Evolutionary conservation across 2,888 invertebrate genomes (phyloP).

Genomic region (Hyposoter dolosus): DNA sequence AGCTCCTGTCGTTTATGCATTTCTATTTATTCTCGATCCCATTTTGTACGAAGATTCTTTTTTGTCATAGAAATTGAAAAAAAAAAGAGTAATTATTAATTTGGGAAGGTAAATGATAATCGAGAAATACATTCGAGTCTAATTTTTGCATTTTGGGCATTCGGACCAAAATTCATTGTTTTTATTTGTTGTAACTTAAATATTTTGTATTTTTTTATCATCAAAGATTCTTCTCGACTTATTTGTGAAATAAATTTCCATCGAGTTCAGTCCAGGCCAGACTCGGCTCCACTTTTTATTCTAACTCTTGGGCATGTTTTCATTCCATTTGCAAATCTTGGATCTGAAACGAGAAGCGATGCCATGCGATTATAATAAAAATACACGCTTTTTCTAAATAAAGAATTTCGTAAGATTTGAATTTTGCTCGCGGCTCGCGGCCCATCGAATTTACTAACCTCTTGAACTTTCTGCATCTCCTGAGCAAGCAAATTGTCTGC

Average conservation of each 20-base stretch:
- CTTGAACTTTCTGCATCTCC: slow-evolving; percentile 92
- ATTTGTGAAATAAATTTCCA: neutral
- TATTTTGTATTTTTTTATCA: neutral
- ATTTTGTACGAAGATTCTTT: neutral
- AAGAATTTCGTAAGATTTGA: slow-evolving; percentile 13
- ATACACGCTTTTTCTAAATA: neutral
- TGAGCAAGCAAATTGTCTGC: slow-evolving; percentile 91
- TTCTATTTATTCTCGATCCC: neutral
- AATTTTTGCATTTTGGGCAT: neutral
- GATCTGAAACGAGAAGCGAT: slow-evolving; percentile 74
- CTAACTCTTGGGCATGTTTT: slow-evolving; percentile 6
- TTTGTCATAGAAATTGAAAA: neutral
- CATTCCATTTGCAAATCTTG: slow-evolving; percentile 78
- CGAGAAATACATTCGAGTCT: neutral
- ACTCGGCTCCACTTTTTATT: neutral
- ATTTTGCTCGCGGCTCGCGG: neutral
- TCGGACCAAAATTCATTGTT: neutral
- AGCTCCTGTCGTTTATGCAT: neutral
- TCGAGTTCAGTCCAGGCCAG: neutral
- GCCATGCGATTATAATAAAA: neutral
- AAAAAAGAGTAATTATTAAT: neutral
- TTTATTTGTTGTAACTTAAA: neutral
- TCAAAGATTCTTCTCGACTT: neutral
- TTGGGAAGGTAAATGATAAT: neutral
- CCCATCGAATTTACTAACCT: slow-evolving; percentile 84